Base-by-base conservation (phyloP, 2,797 vertebrate species). In the Sebastolobus alascanus region DNA sequence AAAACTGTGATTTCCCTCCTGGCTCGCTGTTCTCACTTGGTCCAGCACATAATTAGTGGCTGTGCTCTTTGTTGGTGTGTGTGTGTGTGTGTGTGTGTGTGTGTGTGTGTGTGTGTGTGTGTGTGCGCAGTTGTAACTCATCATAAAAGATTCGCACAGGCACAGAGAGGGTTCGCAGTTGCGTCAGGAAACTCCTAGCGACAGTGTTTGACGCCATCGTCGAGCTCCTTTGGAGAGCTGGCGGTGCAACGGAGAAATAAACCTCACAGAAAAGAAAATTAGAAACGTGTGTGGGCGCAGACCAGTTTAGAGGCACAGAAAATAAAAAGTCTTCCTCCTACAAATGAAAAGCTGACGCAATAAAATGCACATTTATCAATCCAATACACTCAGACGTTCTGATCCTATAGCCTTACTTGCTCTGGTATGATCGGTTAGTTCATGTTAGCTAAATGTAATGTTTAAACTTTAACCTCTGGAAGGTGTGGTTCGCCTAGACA, bases 1-100 rank as follows among this genome's bases (percentile, higher is more conserved):
- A 87, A 73, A 88, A 77, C 80, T 65, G 16, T 85, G 80, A 87
- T 90, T 87, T 90, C 90, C 90, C 87, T 81, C 72, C 75, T 64
- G 88, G 81, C 77, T 83, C 61, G 8, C 75, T 61, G 75, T 81
- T 78, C 82, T 80, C 81, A 77, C 72, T 69, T 54, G 27, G 52
- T 73, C 87, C 75, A 38, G 68, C 64, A 60, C 55, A 76, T 89
- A 77, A 89, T 80, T 89, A 82, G 81, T 77, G 70, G 59, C 37
- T 59, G 3, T 13, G 27, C 10, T 56, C 9, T 75, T 27, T 72
- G 33, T 64, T 35, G n/a, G 63, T 46, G 58, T 22, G 9, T 54
- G 37, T 60, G 60, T 8, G 71, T 65, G 31, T 72, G 40, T 67
- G 29, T 18, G 71, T 52, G 38, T 52, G 20, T 16, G 37, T 31